phyloP scores from a whole-genome alignment of 2,797 vertebrate species.

The Sarcophilus harrisii region DNA sequence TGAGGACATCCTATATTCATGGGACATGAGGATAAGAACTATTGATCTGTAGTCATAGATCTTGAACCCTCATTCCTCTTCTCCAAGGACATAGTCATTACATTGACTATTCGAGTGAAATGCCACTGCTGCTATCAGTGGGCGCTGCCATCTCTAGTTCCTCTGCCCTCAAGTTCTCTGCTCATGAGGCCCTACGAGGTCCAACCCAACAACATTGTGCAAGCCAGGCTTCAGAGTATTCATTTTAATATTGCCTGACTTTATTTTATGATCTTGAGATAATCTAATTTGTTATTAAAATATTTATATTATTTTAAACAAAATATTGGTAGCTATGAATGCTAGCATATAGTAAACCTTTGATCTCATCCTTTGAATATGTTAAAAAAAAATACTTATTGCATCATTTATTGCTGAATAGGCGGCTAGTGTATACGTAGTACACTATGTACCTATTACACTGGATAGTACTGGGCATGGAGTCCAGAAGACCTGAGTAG shows the following conservation, averaged over 20 bases:
- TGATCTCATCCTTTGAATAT: not conserved
- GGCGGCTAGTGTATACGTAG: not conserved
- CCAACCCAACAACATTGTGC: not conserved
- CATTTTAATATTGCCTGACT: not conserved
- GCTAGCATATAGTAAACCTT: not conserved
- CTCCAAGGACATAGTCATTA: not conserved
- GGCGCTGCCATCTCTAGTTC: not conserved
- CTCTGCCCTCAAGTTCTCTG: not conserved
- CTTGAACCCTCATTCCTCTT: not conserved
- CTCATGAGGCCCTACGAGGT: not conserved
- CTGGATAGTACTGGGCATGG: not conserved
- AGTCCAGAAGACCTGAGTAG: not conserved
- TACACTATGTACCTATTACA: not conserved
- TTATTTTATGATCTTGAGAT: not conserved
- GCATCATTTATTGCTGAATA: not conserved
- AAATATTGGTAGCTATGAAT: not conserved
- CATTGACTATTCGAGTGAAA: not conserved
- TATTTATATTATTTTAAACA: not conserved
- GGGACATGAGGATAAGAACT: not conserved
- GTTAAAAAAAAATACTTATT: not conserved
- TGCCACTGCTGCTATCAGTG: not conserved
- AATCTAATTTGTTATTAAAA: not conserved
- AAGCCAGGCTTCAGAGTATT: not conserved
- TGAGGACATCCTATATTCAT: not conserved
- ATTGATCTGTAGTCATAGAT: not conserved